phyloP scores from a whole-genome alignment of 2,888 invertebrate species.

The Helicoverpa assulta region DNA sequence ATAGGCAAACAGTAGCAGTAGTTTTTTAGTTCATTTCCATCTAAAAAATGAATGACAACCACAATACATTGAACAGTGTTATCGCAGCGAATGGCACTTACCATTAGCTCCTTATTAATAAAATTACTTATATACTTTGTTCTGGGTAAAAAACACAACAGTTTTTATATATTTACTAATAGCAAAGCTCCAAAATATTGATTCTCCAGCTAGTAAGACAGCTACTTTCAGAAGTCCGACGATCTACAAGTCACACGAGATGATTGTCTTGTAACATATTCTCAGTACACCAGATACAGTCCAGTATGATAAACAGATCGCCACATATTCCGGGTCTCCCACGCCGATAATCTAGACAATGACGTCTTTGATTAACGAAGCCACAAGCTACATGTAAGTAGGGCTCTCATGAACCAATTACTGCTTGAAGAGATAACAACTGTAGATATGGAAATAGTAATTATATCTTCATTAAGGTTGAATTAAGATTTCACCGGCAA shows the following conservation, averaged over 20 bases:
- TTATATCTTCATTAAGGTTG: slow-evolving; percentile 49
- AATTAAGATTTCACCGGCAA: slow-evolving; percentile 12
- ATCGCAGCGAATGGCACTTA: no score
- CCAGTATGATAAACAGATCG: slow-evolving; percentile 55
- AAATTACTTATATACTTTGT: no score
- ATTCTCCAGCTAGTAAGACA: no score
- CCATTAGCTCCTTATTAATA: no score
- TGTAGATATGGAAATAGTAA: slow-evolving; percentile 43
- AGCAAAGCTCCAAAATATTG: no score
- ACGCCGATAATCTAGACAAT: slow-evolving; percentile 78
- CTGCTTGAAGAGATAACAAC: slow-evolving; percentile 51
- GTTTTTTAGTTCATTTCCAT: no score
- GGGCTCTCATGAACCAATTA: slow-evolving; percentile 59
- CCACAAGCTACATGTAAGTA: slow-evolving; percentile 55
- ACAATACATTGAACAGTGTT: no score
- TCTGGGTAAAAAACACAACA: no score
- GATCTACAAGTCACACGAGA: not conserved
- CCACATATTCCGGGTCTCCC: slow-evolving; percentile 77
- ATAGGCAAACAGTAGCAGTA: no score
- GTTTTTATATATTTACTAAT: no score
- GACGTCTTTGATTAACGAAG: slow-evolving; percentile 70
- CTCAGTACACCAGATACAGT: slow-evolving; percentile 30
- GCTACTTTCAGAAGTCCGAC: not conserved
- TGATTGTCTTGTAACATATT: slow-evolving; percentile 3
- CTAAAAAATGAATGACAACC: no score